Percentiles rank a stretch among this genome's conserved stretches.
phyloP scores from a whole-genome alignment of 2,888 invertebrate genomes.

The Drosophila sordidula region DNA sequence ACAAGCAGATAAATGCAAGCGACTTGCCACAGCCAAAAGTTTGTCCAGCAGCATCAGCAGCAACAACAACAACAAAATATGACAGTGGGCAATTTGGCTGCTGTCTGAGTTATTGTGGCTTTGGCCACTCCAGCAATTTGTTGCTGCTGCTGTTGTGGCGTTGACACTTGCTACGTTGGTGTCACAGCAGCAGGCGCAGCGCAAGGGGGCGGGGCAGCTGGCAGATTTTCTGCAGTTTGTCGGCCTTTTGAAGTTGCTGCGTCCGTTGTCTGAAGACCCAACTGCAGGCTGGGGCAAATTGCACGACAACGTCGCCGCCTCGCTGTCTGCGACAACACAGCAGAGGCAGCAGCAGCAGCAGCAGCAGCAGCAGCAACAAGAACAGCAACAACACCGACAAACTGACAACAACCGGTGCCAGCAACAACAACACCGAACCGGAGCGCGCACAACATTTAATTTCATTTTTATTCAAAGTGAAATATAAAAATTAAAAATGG shows the following conservation, averaged over 20 bases:
- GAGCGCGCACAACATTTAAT: slow-evolving; percentile 57
- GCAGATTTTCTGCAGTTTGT: slow-evolving; percentile 63
- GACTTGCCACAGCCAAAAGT: slow-evolving; percentile 50
- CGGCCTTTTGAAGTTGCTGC: slow-evolving; percentile 73
- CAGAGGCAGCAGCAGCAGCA: slow-evolving; percentile 25
- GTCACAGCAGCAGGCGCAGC: slow-evolving; percentile 26
- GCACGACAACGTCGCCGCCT: slow-evolving; percentile 46
- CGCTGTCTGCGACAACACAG: slow-evolving; percentile 47
- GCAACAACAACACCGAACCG: slow-evolving; percentile 20
- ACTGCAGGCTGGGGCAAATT: slow-evolving; percentile 50
- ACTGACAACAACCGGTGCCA: slow-evolving; percentile 13
- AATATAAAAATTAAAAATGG: slow-evolving; percentile 73
- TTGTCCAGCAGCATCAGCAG: slow-evolving; percentile 33
- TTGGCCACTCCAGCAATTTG: slow-evolving; percentile 46
- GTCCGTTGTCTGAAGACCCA: slow-evolving; percentile 36
- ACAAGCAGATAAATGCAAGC: slow-evolving; percentile 55
- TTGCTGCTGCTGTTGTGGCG: slow-evolving; percentile 23
- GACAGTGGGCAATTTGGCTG: slow-evolving; percentile 38
- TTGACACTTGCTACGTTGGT: slow-evolving; percentile 54
- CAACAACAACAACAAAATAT: slow-evolving; percentile 9
- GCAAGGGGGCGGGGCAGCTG: slow-evolving; percentile 12
- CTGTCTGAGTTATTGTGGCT: slow-evolving; percentile 74
- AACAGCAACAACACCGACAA: slow-evolving; percentile 21
- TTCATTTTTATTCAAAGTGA: slow-evolving; percentile 76
- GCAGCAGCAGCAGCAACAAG: slow-evolving; percentile 15